Conservation (phyloP, 1,140 invertebrate species). For the Anastrepha obliqua region DNA sequence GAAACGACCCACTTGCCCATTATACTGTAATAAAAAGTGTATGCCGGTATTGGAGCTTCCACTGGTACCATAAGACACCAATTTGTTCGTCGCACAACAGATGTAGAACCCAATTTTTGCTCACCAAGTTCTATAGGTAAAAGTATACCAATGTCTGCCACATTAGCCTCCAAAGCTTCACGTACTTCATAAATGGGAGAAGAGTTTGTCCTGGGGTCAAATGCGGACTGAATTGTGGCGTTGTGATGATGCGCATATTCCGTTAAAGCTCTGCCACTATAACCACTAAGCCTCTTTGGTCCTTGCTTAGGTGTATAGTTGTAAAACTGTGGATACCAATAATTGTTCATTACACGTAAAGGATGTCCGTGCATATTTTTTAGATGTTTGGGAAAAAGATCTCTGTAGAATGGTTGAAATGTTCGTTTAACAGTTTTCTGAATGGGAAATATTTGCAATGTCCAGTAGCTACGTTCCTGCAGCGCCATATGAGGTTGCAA, state of each 20-base stretch:
- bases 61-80: too few species aligned
- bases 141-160: neutral
- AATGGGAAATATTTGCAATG: neutral
- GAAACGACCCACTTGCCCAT: too few species aligned
- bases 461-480: neutral
- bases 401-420: neutral
- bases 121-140: neutral
- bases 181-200: neutral
- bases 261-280: neutral
- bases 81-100: too few species aligned
- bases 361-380: neutral
- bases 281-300: neutral
- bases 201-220: neutral
- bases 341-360: neutral
- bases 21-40: too few species aligned
- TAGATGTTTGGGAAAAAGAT: neutral
- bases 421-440: neutral
- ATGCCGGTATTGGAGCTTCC: too few species aligned
- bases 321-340: neutral
- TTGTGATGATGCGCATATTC: neutral
- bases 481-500: neutral
- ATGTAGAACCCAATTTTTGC: too few species aligned
- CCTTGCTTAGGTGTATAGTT: neutral
- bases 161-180: neutral
- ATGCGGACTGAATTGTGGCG: neutral